These are phyloP conservation scores for Pterostichus niger DNA, from an alignment of 2,888 invertebrate genomes.

Conservation along the genomic window DNA sequence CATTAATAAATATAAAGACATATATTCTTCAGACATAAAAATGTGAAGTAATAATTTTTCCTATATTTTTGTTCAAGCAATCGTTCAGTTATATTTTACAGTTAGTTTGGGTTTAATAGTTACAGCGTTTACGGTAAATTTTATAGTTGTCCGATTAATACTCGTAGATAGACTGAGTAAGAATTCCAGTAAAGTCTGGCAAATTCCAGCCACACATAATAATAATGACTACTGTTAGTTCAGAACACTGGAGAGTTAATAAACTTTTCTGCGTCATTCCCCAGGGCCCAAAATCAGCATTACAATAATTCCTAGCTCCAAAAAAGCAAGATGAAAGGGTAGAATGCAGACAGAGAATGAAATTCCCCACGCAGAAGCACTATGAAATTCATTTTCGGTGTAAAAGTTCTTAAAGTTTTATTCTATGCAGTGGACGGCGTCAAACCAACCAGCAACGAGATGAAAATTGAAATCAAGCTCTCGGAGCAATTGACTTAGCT, in stretches of 20 bases:
- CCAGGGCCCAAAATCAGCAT: slow-evolving; percentile 36
- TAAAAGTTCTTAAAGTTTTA: slow-evolving; percentile 25
- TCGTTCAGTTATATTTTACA: too few relatives aligned
- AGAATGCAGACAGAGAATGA: slow-evolving; percentile 13
- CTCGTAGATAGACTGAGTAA: too few relatives aligned
- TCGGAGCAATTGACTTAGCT: slow-evolving; percentile 41
- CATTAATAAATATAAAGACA: too few relatives aligned
- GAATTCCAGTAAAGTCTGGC: too few relatives aligned
- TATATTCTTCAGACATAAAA: too few relatives aligned
- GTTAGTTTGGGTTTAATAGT: too few relatives aligned
- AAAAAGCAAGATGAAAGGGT: slow-evolving; percentile 32
- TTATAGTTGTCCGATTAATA: too few relatives aligned
- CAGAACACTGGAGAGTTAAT: not conserved
- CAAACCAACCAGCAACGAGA: slow-evolving; percentile 20
- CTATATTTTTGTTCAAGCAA: too few relatives aligned
- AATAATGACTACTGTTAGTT: slow-evolving; percentile 35
- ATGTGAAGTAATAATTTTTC: too few relatives aligned
- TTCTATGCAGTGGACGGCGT: slow-evolving; percentile 40
- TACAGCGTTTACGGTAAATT: too few relatives aligned
- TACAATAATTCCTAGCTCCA: slow-evolving; percentile 36
- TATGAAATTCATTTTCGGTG: slow-evolving; percentile 49
- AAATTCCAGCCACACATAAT: not conserved
- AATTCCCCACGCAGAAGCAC: slow-evolving; percentile 28
- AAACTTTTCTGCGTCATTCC: slow-evolving; percentile 17
- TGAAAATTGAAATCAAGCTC: slow-evolving; percentile 55